Evolutionary conservation across 2,888 invertebrate species (phyloP).

Genomic region (Nebria salina): DNA sequence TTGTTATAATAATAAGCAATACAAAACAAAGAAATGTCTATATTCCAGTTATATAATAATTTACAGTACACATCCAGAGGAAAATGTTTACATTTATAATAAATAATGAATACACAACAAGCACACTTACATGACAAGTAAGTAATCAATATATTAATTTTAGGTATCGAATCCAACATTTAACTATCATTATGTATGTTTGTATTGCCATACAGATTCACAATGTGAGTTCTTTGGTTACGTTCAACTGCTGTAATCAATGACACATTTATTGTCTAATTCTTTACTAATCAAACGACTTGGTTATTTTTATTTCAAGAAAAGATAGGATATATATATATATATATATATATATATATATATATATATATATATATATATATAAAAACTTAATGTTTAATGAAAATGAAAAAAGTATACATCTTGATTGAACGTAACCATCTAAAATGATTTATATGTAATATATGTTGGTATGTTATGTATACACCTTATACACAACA

Average conservation of each 20-base stretch:
- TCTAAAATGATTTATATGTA: neutral
- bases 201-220: neutral
- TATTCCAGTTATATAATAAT: slow-evolving; percentile 36
- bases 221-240: slow-evolving; percentile 18
- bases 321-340: too few relatives aligned
- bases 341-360: too few relatives aligned
- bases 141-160: slow-evolving; percentile 30
- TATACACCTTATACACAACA: too few relatives aligned
- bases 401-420: too few relatives aligned
- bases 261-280: slow-evolving; percentile 40
- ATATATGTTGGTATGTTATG: too few relatives aligned
- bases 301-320: neutral
- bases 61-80: slow-evolving; percentile 43
- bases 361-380: too few relatives aligned
- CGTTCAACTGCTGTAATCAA: slow-evolving; percentile 34
- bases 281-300: slow-evolving; percentile 40
- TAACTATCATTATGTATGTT: slow-evolving; percentile 20
- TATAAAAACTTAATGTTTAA: too few relatives aligned
- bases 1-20: neutral
- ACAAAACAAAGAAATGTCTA: slow-evolving; percentile 23
- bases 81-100: slow-evolving; percentile 40
- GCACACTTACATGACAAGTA: slow-evolving; percentile 26
- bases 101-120: slow-evolving; percentile 29
- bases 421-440: slow-evolving; percentile 39
- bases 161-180: slow-evolving; percentile 41